Base-by-base conservation (phyloP, 1,140 invertebrate genomes). In the Carposina sasakii region DNA sequence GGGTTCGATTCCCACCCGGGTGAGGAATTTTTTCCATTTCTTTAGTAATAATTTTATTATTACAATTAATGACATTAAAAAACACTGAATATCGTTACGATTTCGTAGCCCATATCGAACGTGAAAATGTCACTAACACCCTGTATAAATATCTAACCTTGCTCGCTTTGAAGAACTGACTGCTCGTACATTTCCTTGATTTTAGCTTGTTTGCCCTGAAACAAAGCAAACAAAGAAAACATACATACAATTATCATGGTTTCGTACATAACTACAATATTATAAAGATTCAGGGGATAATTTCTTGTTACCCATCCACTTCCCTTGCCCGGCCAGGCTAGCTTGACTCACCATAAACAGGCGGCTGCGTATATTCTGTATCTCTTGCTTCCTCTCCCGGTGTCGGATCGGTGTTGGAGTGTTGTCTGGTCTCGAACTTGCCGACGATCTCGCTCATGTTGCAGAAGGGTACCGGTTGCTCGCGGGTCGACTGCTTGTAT, bases 131-230 rank as follows among this genome's bases (percentile, higher is more conserved):
- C n/a, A n/a, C n/a, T n/a, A n/a, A n/a, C n/a, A n/a, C n/a, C n/a
- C n/a, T n/a, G n/a, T n/a, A n/a, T n/a, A n/a, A n/a, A n/a, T n/a
- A 6, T 26, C 60, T 67, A 61, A 75, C 81, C 62, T 52, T 88
- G 88, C 67, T 92, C 91, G 46, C 91, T 92, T 63, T 95, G 93
- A 54, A 93, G 89, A 0, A 96, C 92, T 3, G 94, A 94, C 67
- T 95, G 93, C 70, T 96, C 94, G 76, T 97, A 96, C 87, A 94
- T 90, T 72, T 96, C 94, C 67, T 96, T 96, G 81, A 97, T 93
- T 64, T 94, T 94, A 0, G 92, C 92, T 85, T 95, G 94, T 75
- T 95, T 95, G 8, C 94, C 94, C 92, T 93, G 72, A 81, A 73
- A 52, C 34, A 37, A 48, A 76, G 73, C n/a, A 39, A 54, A 3